Evolutionary conservation across 2,888 invertebrate genomes (phyloP).

Genomic region (Steinernema carpocapsae): DNA sequence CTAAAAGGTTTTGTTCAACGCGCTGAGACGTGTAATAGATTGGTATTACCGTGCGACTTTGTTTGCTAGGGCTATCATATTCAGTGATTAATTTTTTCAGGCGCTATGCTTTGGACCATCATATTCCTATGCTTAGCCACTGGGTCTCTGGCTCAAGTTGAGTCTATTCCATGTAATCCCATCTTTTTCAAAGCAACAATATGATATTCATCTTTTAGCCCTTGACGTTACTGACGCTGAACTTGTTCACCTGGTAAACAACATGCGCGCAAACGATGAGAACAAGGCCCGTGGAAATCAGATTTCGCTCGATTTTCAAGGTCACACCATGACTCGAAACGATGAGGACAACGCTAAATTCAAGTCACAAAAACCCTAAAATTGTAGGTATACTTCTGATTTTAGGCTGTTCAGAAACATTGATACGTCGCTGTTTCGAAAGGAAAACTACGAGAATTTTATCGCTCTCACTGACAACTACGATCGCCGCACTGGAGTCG

Average conservation of each 20-base stretch:
- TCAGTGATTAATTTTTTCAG: too few relatives aligned
- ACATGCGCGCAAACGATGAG: constrained; percentile 48
- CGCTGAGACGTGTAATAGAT: too few relatives aligned
- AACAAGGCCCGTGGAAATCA: constrained; percentile 53
- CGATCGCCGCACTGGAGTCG: constrained; percentile 74
- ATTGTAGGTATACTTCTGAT: background rate
- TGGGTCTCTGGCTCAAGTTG: constrained; percentile 5
- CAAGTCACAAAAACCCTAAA: constrained; percentile 40
- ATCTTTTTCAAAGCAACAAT: background rate
- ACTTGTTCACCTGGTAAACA: constrained; percentile 43
- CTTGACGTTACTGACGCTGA: constrained; percentile 48
- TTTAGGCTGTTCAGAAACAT: constrained; percentile 40
- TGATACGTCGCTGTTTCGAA: constrained; percentile 48
- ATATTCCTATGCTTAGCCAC: background rate
- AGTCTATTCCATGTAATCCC: background rate
- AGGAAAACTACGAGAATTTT: constrained; percentile 78
- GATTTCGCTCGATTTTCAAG: constrained; percentile 60
- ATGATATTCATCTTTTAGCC: background rate
- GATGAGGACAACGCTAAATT: constrained; percentile 54
- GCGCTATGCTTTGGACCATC: background rate
- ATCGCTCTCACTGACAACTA: constrained; percentile 84
- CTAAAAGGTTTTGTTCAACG: too few relatives aligned
- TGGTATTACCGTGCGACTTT: too few relatives aligned
- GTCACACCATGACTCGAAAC: constrained; percentile 60
- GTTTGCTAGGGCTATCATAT: too few relatives aligned